Percentiles rank a stretch among this genome's conserved stretches.
Conservation (phyloP, 2,113 vertebrate species). For the Pangasianodon hypophthalmus region DNA sequence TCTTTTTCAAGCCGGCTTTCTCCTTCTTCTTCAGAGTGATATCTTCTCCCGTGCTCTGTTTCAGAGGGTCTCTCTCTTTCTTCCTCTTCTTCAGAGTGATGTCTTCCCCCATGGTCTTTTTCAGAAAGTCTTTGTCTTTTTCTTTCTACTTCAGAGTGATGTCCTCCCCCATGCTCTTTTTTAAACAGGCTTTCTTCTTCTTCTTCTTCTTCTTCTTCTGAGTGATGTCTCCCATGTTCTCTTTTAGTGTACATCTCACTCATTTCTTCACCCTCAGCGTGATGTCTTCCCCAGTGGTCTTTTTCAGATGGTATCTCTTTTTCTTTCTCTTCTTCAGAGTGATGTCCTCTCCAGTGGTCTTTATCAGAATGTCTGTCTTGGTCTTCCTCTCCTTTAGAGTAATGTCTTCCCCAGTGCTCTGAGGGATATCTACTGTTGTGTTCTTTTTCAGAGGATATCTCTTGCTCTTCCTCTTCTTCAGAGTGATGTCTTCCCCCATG, state of each 20-base stretch:
- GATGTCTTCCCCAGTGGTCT: not conserved
- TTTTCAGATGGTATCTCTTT: too few relatives aligned
- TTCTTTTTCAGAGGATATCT: not conserved
- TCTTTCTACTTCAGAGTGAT: not conserved
- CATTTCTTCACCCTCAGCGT: not conserved
- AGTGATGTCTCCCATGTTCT: conserved; percentile 20
- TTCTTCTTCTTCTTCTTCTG: not conserved
- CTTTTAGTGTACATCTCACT: conserved; percentile 17
- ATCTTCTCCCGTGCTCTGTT: not conserved
- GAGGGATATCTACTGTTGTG: not conserved
- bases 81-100: not conserved
- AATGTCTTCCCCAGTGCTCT: not conserved
- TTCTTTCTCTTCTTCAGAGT: not conserved
- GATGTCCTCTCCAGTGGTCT: not conserved
- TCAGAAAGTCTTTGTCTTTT: not conserved
- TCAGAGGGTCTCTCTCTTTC: not conserved
- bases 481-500: conserved; percentile 23
- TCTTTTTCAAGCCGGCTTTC: not conserved
- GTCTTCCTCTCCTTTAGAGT: not conserved
- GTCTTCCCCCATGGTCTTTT: conserved; percentile 4
- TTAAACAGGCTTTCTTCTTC: not conserved
- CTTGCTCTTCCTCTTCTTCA: not conserved
- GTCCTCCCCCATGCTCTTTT: not conserved
- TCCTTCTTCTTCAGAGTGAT: not conserved
- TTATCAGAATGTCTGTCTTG: not conserved